phyloP scores from a whole-genome alignment of 2,113 vertebrate genomes.

The Microtus ochrogaster region DNA sequence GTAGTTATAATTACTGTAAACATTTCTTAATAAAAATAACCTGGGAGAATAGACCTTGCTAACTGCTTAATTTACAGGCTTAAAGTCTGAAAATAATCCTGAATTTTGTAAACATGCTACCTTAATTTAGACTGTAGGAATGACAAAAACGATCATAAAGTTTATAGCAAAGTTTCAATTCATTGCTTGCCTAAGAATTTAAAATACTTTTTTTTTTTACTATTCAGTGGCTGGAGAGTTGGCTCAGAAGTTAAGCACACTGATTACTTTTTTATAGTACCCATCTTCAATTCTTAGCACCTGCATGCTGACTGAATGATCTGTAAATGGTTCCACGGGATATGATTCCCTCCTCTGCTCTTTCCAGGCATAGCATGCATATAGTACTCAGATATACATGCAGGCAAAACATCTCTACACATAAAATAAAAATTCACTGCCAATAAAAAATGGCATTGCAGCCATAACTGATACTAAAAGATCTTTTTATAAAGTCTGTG shows the following conservation, averaged over 20 bases:
- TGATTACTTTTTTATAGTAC: background rate
- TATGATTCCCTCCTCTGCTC: background rate
- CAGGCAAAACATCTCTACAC: background rate
- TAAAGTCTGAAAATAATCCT: background rate
- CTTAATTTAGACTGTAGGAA: background rate
- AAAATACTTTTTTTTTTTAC: constrained; percentile 30
- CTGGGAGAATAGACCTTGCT: background rate
- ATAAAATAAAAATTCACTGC: background rate
- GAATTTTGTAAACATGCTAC: background rate
- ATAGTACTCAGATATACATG: background rate
- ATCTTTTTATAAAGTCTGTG: background rate
- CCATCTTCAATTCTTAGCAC: background rate
- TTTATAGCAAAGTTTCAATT: background rate
- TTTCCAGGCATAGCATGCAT: background rate
- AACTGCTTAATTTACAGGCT: background rate
- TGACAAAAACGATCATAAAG: background rate
- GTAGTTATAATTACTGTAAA: background rate
- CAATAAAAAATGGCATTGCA: background rate
- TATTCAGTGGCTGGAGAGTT: background rate
- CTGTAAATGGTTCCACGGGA: background rate
- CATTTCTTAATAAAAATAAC: background rate
- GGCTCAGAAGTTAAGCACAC: background rate
- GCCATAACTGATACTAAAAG: background rate
- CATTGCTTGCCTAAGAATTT: background rate
- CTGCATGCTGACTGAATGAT: background rate